Base-by-base conservation (phyloP, 2,888 invertebrate species). In the Drosophila robusta region DNA sequence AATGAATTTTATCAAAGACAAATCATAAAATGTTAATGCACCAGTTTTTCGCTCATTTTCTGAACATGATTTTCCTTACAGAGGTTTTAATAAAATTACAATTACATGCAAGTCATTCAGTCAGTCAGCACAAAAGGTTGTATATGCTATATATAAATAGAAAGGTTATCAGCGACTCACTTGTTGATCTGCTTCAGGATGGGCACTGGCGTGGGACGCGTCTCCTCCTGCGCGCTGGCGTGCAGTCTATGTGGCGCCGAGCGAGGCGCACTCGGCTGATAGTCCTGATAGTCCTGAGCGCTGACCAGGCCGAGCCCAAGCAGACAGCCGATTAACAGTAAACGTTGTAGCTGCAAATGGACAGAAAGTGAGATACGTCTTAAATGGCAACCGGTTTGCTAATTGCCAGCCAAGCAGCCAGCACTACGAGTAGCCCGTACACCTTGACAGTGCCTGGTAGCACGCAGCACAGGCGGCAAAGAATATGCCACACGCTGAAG, bases 181-280 rank as follows among this genome's bases (percentile, higher is more conserved):
- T 94, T 95, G 93, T 97, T 97, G 76, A 97, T 97, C 93, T 97
- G 97, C 91, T 97, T 97, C 60, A 97, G 93, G 86, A 97, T 97
- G 42, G 97, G 93, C 47, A 97, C 95, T 0, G 96, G 95, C 0
- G 95, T 94, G 38, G 94, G 88, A 46, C 83, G 73, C 22, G 87
- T 63, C 11, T 90, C 90, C 44, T 75, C 77, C 52, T 81, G 86
- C 8, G 78, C 78, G 45, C 73, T 89, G 18, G 91, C 79, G 4
- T 91, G 90, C 68, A 91, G 75, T 67, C 92, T 85, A 12, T 87
- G 56, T 12, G 92, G 92, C 29, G 91, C 90, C 18, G 91, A 70
- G 47, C 92, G 84, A 0, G 89, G 90, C 11, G 88, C 83, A 52
- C 89, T 89, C 69, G 87, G 90, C 70, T 91, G 90, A 69, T 92